phyloP scores from a whole-genome alignment of 2,797 vertebrate species.

The Onychomys leucogaster region DNA sequence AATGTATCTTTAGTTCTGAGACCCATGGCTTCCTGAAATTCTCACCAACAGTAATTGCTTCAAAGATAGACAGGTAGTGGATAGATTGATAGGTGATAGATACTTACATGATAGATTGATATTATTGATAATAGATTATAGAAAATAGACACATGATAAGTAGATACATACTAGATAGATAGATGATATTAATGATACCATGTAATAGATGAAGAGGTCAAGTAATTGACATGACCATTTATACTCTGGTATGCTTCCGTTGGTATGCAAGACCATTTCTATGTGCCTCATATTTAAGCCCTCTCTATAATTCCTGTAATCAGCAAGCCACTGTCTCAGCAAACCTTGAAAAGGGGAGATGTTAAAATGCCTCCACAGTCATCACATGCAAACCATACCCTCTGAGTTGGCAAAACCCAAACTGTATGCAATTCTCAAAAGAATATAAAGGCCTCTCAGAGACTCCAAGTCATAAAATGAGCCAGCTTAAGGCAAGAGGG shows the following conservation, averaged over 20 bases:
- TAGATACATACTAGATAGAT: neutral
- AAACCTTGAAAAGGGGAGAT: neutral
- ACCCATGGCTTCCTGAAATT: neutral
- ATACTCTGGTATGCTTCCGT: neutral
- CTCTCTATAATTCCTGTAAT: conserved; percentile 37
- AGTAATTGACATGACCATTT: neutral
- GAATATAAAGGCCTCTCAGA: conserved; percentile 55
- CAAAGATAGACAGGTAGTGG: neutral
- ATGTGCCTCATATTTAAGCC: neutral
- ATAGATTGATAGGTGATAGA: neutral
- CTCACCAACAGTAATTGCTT: neutral
- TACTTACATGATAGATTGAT: neutral
- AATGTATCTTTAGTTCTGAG: neutral
- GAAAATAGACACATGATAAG: neutral
- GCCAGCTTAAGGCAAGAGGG: conserved; percentile 52
- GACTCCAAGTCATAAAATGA: conserved; percentile 59
- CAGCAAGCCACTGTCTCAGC: neutral
- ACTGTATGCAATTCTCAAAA: conserved; percentile 53
- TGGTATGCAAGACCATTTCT: neutral
- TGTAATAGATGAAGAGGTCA: neutral
- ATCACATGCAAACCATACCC: neutral
- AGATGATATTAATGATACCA: neutral
- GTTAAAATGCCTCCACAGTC: neutral
- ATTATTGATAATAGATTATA: neutral
- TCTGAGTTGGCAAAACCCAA: conserved; percentile 64